Evolutionary conservation across 1,140 invertebrate species (phyloP).

Genomic region (Rhopalosiphum maidis): DNA sequence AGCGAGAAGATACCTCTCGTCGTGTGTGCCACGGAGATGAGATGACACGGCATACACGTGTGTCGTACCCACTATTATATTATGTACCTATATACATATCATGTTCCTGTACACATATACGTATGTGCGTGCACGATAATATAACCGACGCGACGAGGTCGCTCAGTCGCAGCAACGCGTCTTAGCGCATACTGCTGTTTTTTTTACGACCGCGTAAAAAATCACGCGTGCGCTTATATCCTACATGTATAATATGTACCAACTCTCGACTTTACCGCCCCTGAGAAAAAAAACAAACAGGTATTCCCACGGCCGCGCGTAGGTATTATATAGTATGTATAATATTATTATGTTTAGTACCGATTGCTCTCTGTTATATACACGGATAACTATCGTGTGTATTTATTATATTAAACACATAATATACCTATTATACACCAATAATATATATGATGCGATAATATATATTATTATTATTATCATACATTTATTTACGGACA

Average conservation of each 20-base stretch:
- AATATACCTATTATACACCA: neutral
- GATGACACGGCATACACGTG: neutral
- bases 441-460: neutral
- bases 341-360: neutral
- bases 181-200: neutral
- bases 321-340: neutral
- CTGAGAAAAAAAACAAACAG: constrained; percentile 7
- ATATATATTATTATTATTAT: neutral
- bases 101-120: neutral
- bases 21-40: neutral
- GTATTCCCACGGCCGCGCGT: constrained; percentile 12
- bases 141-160: neutral
- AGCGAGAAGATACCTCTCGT: no score
- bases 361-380: neutral
- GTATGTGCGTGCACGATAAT: neutral
- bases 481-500: neutral
- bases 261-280: neutral
- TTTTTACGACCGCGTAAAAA: neutral
- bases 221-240: neutral
- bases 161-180: neutral
- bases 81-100: neutral
- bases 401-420: neutral
- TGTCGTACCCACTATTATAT: neutral
- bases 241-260: neutral
- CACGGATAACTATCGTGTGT: neutral